Evolutionary conservation across 2,113 vertebrate genomes (phyloP), one percentile per base, ranked within the genome.

Genomic region (Alouatta palliata): DNA sequence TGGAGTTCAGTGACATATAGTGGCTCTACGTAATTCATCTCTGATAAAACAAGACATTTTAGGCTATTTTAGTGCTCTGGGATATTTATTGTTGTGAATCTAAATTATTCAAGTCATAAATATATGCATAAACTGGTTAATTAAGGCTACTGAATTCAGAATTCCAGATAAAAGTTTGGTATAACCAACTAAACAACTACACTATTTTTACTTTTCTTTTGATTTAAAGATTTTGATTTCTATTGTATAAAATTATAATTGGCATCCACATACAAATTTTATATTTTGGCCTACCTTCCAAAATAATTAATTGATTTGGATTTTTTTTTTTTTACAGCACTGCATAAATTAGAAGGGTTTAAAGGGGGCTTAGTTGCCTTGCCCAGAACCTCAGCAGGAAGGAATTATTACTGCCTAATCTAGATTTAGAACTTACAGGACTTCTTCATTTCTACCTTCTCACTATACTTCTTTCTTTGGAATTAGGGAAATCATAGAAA

Each of bases 221-320:
- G 40, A 89, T 70, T 86, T 94, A 66, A 95, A 20, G 27, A 89
- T 88, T 14, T 92, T 35, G 64, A 35, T 92, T 87, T 13, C 17
- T 82, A 66, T 47, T 68, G 4, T 70, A 45, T 89, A 90, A 75
- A 84, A 88, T 82, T 94, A 75, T 77, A 73, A 61, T 54, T 95
- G 82, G 37, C 9, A 58, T 71, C 49, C 20, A 94, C 47, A 89
- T 73, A 77, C 10, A 16, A n/a, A 90, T 88, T 96, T 95, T 93
- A 27, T 45, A 61, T 77, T 85, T 91, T 93, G 82, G 79, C 49
- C 37, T 6, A 75, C 30, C 87, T 89, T 43, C n/a, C 10, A 80
- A 87, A 90, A 76, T 16, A 58, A 91, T 83, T 82, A 89, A 86
- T 86, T 75, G 90, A 97, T 87, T 93, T 27, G 49, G 83, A 54